Evolutionary conservation across 2,797 vertebrate species (phyloP).

Genomic region (Melanotaenia trifasciata): DNA sequence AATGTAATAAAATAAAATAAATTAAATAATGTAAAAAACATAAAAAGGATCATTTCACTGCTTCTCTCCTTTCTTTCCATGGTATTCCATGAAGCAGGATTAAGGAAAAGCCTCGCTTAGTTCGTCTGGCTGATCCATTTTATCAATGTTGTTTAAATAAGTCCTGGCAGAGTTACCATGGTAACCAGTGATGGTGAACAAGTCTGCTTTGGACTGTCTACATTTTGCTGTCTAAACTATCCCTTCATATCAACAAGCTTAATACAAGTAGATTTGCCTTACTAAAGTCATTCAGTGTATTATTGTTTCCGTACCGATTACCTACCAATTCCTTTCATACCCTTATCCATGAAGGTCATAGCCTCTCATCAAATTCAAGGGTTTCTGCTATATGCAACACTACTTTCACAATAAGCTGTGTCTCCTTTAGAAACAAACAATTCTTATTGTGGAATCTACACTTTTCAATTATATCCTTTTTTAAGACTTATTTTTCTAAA

Average conservation of each 20-base stretch:
- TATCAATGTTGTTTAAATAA: too few relatives aligned
- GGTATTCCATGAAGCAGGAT: too few relatives aligned
- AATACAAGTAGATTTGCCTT: conserved; percentile 14
- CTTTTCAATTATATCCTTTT: neutral
- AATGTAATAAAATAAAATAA: too few relatives aligned
- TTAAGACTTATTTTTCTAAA: conserved; percentile 1
- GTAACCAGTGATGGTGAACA: too few relatives aligned
- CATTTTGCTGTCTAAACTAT: neutral
- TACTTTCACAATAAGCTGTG: conserved; percentile 8
- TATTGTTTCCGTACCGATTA: conserved; percentile 25
- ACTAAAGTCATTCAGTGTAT: conserved; percentile 13
- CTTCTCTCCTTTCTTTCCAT: too few relatives aligned
- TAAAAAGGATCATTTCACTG: too few relatives aligned
- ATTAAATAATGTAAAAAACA: too few relatives aligned
- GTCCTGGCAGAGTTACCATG: too few relatives aligned
- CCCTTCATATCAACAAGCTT: conserved; percentile 3
- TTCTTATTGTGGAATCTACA: neutral
- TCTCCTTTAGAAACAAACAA: neutral
- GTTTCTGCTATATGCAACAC: neutral
- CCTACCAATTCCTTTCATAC: conserved; percentile 21
- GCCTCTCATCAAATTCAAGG: conserved; percentile 23
- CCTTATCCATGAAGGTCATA: conserved; percentile 23
- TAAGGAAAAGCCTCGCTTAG: too few relatives aligned
- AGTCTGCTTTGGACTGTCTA: neutral
- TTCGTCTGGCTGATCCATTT: too few relatives aligned